phyloP scores from a whole-genome alignment of 2,888 invertebrate species.

The Parnassius apollo region DNA sequence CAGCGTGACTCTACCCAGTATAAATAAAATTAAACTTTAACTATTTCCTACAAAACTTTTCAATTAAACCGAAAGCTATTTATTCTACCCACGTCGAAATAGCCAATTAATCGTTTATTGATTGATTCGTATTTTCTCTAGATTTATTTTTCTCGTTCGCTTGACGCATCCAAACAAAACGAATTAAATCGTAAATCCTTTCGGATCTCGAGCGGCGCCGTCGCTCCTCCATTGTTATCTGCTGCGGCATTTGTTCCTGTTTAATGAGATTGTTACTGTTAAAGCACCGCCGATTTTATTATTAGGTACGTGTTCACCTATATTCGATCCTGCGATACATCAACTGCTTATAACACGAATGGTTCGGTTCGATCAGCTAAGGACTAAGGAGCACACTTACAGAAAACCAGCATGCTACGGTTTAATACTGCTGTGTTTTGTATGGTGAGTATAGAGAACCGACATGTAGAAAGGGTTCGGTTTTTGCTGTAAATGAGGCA shows the following conservation, averaged over 20 bases:
- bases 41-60: background rate
- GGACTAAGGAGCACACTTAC: no score
- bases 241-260: conserved; percentile 10
- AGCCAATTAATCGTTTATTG: conserved; percentile 24
- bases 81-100: conserved; percentile 14
- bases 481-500: no score
- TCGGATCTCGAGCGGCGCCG: conserved; percentile 13
- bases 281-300: conserved; percentile 4
- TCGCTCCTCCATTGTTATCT: conserved; percentile 18
- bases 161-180: conserved; percentile 19
- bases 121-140: conserved; percentile 23
- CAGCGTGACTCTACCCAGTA: no score
- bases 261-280: conserved; percentile 21
- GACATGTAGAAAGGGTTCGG: no score
- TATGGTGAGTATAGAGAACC: no score
- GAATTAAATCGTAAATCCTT: conserved; percentile 27
- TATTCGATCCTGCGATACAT: background rate
- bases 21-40: background rate
- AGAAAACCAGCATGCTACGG: no score
- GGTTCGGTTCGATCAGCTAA: no score
- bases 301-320: conserved; percentile 2
- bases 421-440: no score
- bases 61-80: conserved; percentile 9
- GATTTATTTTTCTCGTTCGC: conserved; percentile 14
- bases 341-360: no score